A percentile compares a stretch with the other conserved stretches of the same genome.
Evolutionary conservation across 2,113 vertebrate genomes (phyloP).

Genomic region (Tilapia sparmanii): DNA sequence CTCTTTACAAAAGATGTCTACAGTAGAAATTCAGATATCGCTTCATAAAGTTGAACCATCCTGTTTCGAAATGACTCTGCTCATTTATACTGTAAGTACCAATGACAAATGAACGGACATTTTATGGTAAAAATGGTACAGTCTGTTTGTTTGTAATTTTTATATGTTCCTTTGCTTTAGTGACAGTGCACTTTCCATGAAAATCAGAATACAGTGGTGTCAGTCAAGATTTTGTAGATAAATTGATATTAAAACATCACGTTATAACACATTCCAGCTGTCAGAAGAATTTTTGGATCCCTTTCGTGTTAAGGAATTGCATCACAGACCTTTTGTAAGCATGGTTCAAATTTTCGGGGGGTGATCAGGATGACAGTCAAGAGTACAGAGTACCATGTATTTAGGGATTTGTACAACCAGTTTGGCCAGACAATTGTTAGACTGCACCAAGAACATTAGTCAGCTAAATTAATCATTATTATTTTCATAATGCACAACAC

Average conservation of each 20-base stretch:
- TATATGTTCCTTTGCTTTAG: slow-evolving; percentile 91
- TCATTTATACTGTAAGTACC: slow-evolving; percentile 78
- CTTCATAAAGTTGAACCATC: slow-evolving; percentile 41
- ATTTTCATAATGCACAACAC: neutral
- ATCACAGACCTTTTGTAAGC: neutral
- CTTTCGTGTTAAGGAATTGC: neutral
- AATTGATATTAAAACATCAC: slow-evolving; percentile 94
- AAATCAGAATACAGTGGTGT: slow-evolving; percentile 88
- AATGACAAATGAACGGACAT: slow-evolving; percentile 78
- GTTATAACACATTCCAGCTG: slow-evolving; percentile 54
- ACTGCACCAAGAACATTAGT: neutral
- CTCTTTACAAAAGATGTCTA: neutral
- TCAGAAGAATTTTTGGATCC: neutral
- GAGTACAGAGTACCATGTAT: neutral
- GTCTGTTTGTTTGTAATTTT: slow-evolving; percentile 93
- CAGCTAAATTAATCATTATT: neutral
- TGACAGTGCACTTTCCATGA: slow-evolving; percentile 93
- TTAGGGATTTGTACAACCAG: neutral
- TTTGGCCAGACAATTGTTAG: neutral
- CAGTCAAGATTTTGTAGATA: slow-evolving; percentile 96
- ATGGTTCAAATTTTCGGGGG: neutral
- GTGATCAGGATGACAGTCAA: neutral
- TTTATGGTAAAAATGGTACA: slow-evolving; percentile 79
- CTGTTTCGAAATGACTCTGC: slow-evolving; percentile 53
- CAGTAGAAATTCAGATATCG: slow-evolving; percentile 34